Evolutionary conservation across 2,113 vertebrate species (phyloP), one percentile per base, ranked within the genome.

Genomic region (Melanerpes formicivorus): DNA sequence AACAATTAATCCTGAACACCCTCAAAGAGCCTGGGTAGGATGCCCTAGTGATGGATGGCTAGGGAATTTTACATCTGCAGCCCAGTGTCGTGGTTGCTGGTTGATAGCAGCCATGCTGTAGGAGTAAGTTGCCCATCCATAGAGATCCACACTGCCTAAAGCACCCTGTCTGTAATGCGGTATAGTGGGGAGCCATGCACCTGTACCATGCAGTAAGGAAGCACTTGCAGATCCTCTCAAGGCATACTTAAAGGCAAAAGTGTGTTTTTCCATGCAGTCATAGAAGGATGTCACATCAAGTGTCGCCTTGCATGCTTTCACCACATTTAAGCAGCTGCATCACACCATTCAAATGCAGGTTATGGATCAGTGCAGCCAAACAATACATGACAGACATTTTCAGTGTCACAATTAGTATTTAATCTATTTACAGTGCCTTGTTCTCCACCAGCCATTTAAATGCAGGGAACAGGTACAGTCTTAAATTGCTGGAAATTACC

Each of bases 361-460:
- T 95, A 64, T 2, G 52, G 91, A 78, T 88, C 65, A 76, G 26
- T n/a, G 80, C 73, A 81, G 80, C 46, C 79, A 87, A 84, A 74
- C 11, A 16, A 63, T 55, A 75, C 0, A 3, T 84, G 40, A 46
- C 30, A 32, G 29, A 95, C 65, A 42, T 42, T 32, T 50, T 74
- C 87, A 48, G 59, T 19, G 82, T 89, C 75, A 79, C 73, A 84
- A 91, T 95, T 93, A 92, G 88, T 88, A 95, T 81, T 96, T 95
- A 87, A 93, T 88, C 67, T 88, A 89, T 83, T 37, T 55, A 84
- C 6, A 0, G 88, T 54, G 55, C 48, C 88, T 85, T 84, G 27
- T 27, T 94, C 81, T 91, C 74, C 63, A 79, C 44, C 82, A 97
- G 81, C 84, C 81, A 93, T 63, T 91, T 65, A 71, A 93, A 84